These are phyloP conservation scores for Lymantria monacha DNA, from an alignment of 2,888 invertebrate genomes.

Conservation along the genomic window DNA sequence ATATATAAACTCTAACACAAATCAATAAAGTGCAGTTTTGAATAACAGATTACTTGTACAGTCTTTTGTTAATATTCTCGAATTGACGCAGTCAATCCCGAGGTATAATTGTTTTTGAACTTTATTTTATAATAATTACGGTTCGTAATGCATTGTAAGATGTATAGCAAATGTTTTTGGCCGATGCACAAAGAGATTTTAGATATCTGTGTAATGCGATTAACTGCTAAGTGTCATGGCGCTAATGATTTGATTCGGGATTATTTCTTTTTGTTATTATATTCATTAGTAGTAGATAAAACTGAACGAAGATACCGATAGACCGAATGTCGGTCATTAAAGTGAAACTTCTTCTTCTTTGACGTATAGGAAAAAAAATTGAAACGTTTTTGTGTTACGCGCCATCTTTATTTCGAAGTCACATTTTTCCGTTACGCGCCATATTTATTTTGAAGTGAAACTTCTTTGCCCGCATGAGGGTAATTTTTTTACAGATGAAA, in stretches of 20 bases:
- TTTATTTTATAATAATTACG: constrained; percentile 31
- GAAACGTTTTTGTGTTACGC: no score
- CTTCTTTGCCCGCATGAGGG: no score
- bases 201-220: constrained; percentile 75
- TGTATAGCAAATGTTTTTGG: constrained; percentile 39
- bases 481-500: no score
- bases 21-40: constrained; percentile 42
- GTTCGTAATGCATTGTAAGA: constrained; percentile 23
- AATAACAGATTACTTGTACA: constrained; percentile 30
- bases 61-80: constrained; percentile 70
- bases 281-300: not conserved
- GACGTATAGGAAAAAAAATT: no score
- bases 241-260: constrained; percentile 72
- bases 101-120: constrained; percentile 30
- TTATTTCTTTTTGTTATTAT: constrained; percentile 39
- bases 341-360: no score
- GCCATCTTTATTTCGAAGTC: no score
- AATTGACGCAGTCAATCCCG: constrained; percentile 52
- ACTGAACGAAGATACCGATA: no score
- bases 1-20: constrained; percentile 29
- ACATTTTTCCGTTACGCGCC: no score
- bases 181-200: constrained; percentile 68
- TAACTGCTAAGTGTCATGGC: constrained; percentile 75
- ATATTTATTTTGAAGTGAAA: no score
- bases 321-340: no score